Evolutionary conservation across 2,888 invertebrate species (phyloP), one percentile per base, ranked within the genome.

Genomic region (Drosophila mettleri): DNA sequence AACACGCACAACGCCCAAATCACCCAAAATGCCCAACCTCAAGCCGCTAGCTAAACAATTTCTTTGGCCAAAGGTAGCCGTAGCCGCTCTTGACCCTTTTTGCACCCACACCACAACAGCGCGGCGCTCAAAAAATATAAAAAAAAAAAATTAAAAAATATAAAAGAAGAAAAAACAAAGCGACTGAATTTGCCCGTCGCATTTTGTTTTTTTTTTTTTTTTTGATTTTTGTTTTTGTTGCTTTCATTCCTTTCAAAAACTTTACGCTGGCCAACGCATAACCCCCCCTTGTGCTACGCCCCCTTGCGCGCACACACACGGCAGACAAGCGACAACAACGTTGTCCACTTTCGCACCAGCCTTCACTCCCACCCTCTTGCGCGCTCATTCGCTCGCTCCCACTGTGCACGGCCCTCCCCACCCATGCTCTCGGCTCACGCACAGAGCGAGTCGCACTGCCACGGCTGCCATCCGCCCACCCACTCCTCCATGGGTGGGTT

Each of bases 261-360:
- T 87, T 84, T 76, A 76, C 78, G 78, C 78, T 73, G 63, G 65
- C 78, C 74, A 68, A 53, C 72, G 69, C 59, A 55, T 20, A 27
- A 14, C 39, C 27, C 31, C 46, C 33, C n/a, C 33, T 8, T 20
- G 18, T 27, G 1, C 41, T n/a, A 22, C 31, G 24, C 31, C 38
- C 33, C 16, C 33, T 14, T 16, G 1, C 53, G n/a, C 31, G 27
- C 48, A 51, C 60, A 52, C 60, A 52, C 63, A 68, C 75, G 72
- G 75, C 78, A 78, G 82, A 78, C 83, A 87, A 87, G 85, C 85
- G 83, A 83, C 87, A 87, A 82, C 83, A 85, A 85, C 83, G 82
- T 85, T 84, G 87, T 87, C 83, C 83, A 84, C 79, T 83, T 87
- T 85, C 76, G 76, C 87, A 85, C 85, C 76, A 77, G 54, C 65